phyloP scores from a whole-genome alignment of 2,113 vertebrate species.

The Manacus vitellinus region DNA sequence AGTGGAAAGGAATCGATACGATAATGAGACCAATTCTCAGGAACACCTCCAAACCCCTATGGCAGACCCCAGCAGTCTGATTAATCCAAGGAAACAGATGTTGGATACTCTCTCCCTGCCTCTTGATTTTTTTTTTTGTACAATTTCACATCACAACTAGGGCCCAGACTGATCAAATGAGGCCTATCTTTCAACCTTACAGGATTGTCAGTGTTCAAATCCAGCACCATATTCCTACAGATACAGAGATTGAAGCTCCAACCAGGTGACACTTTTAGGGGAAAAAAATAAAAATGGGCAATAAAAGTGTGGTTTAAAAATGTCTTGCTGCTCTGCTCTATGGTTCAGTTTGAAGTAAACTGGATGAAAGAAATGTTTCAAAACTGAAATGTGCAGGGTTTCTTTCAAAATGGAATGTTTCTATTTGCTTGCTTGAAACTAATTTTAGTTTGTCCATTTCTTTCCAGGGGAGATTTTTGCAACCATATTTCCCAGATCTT shows the following conservation, averaged over 20 bases:
- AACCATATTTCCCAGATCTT: neutral
- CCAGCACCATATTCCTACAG: neutral
- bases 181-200: neutral
- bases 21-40: neutral
- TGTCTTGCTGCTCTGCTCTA: neutral
- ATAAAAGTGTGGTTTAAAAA: neutral
- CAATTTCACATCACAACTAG: neutral
- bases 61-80: neutral
- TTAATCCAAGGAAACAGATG: neutral
- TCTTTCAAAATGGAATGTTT: neutral
- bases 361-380: neutral
- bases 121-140: neutral
- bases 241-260: neutral
- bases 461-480: neutral
- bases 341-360: neutral
- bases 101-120: neutral
- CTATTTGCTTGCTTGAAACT: neutral
- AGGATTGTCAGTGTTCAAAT: neutral
- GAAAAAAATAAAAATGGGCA: neutral
- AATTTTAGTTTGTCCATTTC: neutral
- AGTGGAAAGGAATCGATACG: neutral
- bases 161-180: neutral
- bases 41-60: neutral
- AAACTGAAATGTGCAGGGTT: neutral
- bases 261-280: neutral